Conservation (phyloP, 2,888 invertebrate species). For the Branchinecta sandiegonensis region DNA sequence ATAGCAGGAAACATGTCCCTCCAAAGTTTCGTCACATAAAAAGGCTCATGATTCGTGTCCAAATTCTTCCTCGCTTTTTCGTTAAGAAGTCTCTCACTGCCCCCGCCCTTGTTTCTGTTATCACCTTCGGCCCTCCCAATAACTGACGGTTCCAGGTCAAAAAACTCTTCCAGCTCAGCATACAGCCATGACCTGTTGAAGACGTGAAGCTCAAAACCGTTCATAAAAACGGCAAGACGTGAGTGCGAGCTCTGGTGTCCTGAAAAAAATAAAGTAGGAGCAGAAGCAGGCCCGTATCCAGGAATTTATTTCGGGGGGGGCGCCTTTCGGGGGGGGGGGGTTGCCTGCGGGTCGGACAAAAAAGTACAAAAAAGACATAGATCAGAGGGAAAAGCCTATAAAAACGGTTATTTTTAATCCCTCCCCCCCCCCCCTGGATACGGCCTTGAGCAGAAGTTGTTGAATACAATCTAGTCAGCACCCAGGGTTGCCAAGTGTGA, state of each 20-base stretch:
- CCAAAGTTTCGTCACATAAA: conserved; percentile 59
- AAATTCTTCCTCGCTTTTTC: conserved; percentile 41
- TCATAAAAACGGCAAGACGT: conserved; percentile 71
- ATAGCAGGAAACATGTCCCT: conserved; percentile 90
- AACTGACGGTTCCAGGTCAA: conserved; percentile 65
- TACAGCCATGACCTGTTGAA: conserved; percentile 84
- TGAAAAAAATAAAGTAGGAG: conserved; percentile 35
- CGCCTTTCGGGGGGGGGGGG: too few relatives aligned
- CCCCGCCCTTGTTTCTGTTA: conserved; percentile 9
- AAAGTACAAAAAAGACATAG: too few relatives aligned
- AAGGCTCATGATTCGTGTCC: conserved; percentile 23
- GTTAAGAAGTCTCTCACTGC: conserved; percentile 16
- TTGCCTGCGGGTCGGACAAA: too few relatives aligned
- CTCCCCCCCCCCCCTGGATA: too few relatives aligned
- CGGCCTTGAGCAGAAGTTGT: too few relatives aligned
- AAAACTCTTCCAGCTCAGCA: conserved; percentile 67
- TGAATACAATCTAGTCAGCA: too few relatives aligned
- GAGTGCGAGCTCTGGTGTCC: conserved; percentile 92
- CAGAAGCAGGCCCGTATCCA: too few relatives aligned
- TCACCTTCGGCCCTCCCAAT: conserved; percentile 45
- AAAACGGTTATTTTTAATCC: too few relatives aligned
- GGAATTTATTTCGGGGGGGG: too few relatives aligned
- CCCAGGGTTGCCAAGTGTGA: too few relatives aligned
- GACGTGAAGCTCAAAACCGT: conserved; percentile 86
- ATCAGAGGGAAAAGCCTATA: too few relatives aligned